Evolutionary conservation across 1,140 invertebrate species (phyloP).

Genomic region (Antheraea mylitta): DNA sequence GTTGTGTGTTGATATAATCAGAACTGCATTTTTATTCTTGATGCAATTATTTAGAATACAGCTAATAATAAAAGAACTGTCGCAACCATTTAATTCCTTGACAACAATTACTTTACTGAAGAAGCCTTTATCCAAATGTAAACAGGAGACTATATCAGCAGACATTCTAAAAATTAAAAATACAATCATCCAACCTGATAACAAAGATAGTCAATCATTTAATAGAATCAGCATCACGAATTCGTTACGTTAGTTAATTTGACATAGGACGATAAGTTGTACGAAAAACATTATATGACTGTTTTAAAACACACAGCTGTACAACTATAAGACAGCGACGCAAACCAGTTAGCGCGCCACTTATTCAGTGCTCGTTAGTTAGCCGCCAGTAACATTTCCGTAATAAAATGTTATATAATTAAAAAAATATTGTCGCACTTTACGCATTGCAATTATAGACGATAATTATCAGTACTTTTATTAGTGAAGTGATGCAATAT

Average conservation of each 20-base stretch:
- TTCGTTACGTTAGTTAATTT: background rate
- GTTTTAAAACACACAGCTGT: slow-evolving; percentile 7
- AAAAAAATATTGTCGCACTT: background rate
- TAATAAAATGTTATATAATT: slow-evolving; percentile 18
- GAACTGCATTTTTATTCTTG: slow-evolving; percentile 79
- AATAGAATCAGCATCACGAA: background rate
- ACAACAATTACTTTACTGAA: slow-evolving; percentile 81
- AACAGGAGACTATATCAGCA: slow-evolving; percentile 76
- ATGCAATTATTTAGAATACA: slow-evolving; percentile 80
- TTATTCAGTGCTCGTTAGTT: slow-evolving; percentile 18
- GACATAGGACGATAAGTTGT: background rate
- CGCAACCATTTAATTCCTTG: slow-evolving; percentile 83
- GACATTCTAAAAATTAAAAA: slow-evolving; percentile 75
- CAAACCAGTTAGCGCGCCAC: slow-evolving; percentile 15
- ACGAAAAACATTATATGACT: background rate
- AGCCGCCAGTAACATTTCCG: slow-evolving; percentile 17
- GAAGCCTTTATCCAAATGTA: slow-evolving; percentile 81
- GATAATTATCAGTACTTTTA: background rate
- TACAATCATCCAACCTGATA: background rate
- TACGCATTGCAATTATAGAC: background rate
- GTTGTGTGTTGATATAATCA: slow-evolving; percentile 85
- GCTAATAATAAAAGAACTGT: slow-evolving; percentile 85
- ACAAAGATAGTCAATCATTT: background rate
- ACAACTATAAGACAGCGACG: slow-evolving; percentile 15
- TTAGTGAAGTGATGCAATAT: background rate